A percentile compares a stretch with the other conserved stretches of the same genome.
These are phyloP conservation scores for Hippotragus niger DNA, from an alignment of 2,113 vertebrate species.

Conservation along the genomic window DNA sequence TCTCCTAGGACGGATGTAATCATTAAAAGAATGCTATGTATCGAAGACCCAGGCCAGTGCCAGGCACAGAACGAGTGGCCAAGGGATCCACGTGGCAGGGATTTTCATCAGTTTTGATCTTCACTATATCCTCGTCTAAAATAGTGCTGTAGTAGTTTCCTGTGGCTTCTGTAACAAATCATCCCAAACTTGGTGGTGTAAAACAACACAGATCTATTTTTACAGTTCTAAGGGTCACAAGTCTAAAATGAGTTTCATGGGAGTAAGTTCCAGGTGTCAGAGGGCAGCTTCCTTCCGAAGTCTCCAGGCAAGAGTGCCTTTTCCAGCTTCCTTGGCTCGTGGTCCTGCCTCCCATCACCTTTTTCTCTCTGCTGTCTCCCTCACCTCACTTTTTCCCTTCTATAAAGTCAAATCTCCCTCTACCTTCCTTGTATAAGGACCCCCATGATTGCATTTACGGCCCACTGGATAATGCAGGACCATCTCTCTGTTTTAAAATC, in stretches of 20 bases:
- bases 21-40: neutral
- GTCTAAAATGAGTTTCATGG: neutral
- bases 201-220: neutral
- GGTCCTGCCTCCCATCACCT: accelerated
- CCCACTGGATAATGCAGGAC: neutral
- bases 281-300: neutral
- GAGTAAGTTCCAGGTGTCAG: neutral
- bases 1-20: neutral
- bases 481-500: neutral
- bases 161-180: neutral
- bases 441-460: neutral
- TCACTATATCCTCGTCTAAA: neutral
- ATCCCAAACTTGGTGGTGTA: neutral
- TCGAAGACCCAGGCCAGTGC: neutral
- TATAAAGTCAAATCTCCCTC: neutral
- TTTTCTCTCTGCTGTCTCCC: too few species aligned
- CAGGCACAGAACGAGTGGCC: neutral
- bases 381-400: neutral
- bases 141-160: neutral
- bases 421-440: neutral
- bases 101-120: neutral
- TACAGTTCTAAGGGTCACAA: neutral
- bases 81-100: neutral
- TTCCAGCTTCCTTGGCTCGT: neutral
- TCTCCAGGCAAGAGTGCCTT: neutral